Evolutionary conservation across 2,797 vertebrate species (phyloP).

Genomic region (Etheostoma nigrum): DNA sequence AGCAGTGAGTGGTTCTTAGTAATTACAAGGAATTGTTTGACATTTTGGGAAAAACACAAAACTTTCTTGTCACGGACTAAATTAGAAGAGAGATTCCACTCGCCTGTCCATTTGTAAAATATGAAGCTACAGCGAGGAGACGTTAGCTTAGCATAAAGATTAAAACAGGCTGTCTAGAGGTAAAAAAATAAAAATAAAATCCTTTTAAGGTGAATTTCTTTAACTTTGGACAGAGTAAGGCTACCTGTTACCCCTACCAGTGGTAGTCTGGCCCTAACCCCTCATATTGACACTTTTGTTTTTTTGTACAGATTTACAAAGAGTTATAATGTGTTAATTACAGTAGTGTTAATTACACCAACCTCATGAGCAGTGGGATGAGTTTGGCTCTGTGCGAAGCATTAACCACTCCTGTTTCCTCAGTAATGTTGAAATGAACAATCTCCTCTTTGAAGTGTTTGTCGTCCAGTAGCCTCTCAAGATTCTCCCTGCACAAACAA

Average conservation of each 20-base stretch:
- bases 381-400: constrained; percentile 88
- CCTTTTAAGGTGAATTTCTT: neutral
- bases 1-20: neutral
- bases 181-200: too few relatives aligned
- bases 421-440: constrained; percentile 94
- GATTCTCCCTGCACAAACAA: constrained; percentile 88
- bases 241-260: too few relatives aligned
- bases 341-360: neutral
- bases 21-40: neutral
- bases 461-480: constrained; percentile 93
- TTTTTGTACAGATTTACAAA: too few relatives aligned
- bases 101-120: neutral
- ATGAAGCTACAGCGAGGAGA: neutral
- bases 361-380: constrained; percentile 97
- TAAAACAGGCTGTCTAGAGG: too few relatives aligned
- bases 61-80: too few relatives aligned
- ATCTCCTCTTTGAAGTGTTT: constrained; percentile 97
- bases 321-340: too few relatives aligned
- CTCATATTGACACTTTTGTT: too few relatives aligned
- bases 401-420: constrained; percentile 90
- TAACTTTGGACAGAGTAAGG: neutral
- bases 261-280: too few relatives aligned
- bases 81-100: neutral
- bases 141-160: neutral
- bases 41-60: neutral